phyloP scores from a whole-genome alignment of 1,140 invertebrate genomes.

The Drosophila murphyi region DNA sequence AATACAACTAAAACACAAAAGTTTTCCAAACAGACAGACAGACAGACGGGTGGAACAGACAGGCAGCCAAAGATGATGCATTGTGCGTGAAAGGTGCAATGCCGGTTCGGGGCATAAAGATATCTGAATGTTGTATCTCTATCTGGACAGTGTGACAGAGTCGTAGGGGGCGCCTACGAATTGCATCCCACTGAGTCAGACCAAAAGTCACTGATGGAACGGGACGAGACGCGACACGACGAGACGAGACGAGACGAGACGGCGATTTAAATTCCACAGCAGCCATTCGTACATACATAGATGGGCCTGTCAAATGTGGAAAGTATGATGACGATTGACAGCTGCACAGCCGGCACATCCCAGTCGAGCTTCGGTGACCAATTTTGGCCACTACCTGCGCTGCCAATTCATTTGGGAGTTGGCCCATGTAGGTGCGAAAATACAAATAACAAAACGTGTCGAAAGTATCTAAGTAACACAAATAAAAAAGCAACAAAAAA shows the following conservation, averaged over 20 bases:
- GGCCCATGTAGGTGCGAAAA: slow-evolving; percentile 73
- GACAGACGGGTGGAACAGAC: slow-evolving; percentile 1
- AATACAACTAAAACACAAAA: slow-evolving; percentile 58
- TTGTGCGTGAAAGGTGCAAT: slow-evolving; percentile 81
- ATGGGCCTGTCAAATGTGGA: slow-evolving; percentile 76
- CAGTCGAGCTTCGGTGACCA: slow-evolving; percentile 29
- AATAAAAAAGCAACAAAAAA: slow-evolving; percentile 31
- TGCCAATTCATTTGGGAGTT: slow-evolving; percentile 72
- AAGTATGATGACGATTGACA: slow-evolving; percentile 73
- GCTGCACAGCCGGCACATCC: slow-evolving; percentile 65
- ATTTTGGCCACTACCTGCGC: slow-evolving; percentile 54
- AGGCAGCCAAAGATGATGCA: slow-evolving; percentile 78
- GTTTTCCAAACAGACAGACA: slow-evolving; percentile 66
- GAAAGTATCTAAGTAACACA: slow-evolving; percentile 41
- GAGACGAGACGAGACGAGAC: slow-evolving; percentile 25
- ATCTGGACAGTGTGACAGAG: slow-evolving; percentile 74
- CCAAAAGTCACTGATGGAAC: not conserved
- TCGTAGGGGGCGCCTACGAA: slow-evolving; percentile 78
- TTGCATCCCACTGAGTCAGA: slow-evolving; percentile 80
- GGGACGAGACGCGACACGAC: not conserved
- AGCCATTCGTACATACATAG: slow-evolving; percentile 45
- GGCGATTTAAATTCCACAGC: slow-evolving; percentile 69
- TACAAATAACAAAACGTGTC: slow-evolving; percentile 61
- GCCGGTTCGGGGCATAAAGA: slow-evolving; percentile 49
- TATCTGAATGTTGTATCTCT: slow-evolving; percentile 79